Percentiles rank a stretch among this genome's conserved stretches.
These are phyloP conservation scores for Acanthosepion esculentum DNA, from an alignment of 2,888 invertebrate genomes.

Conservation along the genomic window DNA sequence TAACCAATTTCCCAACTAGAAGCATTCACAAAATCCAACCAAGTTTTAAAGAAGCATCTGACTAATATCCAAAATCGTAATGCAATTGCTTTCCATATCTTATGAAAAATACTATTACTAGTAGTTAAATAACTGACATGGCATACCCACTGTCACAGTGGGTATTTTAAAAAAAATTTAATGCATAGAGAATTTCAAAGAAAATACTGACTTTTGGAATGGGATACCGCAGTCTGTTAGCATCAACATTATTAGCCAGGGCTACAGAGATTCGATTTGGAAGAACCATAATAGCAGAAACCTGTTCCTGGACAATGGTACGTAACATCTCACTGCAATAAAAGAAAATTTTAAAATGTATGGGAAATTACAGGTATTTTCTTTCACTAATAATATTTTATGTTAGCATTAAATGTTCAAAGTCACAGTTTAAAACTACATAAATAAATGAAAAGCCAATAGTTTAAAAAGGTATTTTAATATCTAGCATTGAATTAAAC, in stretches of 20 bases:
- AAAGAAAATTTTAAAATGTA: slow-evolving; percentile 52
- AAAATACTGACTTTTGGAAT: slow-evolving; percentile 86
- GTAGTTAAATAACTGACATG: neutral
- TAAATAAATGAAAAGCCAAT: neutral
- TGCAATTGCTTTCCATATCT: neutral
- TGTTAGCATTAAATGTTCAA: neutral
- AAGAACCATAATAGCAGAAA: slow-evolving; percentile 92
- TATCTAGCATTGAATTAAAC: too few species aligned
- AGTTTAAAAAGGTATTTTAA: too few species aligned
- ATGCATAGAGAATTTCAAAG: neutral
- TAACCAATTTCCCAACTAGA: too few species aligned
- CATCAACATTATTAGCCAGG: slow-evolving; percentile 88
- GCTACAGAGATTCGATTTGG: slow-evolving; percentile 96
- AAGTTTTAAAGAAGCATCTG: neutral
- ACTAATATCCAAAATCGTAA: neutral
- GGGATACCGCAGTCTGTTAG: slow-evolving; percentile 88
- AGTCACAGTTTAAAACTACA: neutral
- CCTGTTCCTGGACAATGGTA: slow-evolving; percentile 90
- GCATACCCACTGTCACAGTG: neutral
- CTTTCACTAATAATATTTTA: neutral
- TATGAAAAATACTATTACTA: neutral
- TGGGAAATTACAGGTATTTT: neutral
- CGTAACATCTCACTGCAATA: slow-evolving; percentile 87
- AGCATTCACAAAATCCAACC: neutral
- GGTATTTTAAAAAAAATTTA: neutral